These are phyloP conservation scores for Agrypnus murinus DNA, from an alignment of 2,888 invertebrate genomes.

Conservation along the genomic window DNA sequence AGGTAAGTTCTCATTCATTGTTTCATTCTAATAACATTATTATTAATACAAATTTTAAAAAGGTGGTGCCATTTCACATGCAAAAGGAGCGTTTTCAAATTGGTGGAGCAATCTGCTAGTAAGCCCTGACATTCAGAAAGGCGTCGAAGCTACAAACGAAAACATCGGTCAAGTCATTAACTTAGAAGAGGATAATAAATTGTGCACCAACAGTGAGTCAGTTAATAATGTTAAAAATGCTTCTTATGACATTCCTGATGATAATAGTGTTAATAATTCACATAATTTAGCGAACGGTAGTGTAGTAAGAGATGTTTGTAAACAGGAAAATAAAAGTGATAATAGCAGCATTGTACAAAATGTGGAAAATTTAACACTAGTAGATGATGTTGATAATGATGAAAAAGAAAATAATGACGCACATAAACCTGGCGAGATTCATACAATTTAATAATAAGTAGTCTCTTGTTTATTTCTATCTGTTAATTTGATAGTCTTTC, in stretches of 20 bases:
- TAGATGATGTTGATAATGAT: conserved; percentile 10
- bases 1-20: conserved; percentile 73
- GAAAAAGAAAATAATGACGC: conserved; percentile 39
- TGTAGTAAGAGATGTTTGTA: conserved; percentile 24
- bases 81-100: conserved; percentile 88
- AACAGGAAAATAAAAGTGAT: conserved; percentile 45
- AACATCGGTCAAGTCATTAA: conserved; percentile 30
- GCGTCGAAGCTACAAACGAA: conserved; percentile 57
- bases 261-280: conserved; percentile 23
- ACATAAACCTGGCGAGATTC: conserved; percentile 63
- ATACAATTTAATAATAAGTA: conserved; percentile 66
- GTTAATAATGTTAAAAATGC: conserved; percentile 32
- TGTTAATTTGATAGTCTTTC: neutral
- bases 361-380: conserved; percentile 53
- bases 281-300: conserved; percentile 44
- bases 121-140: conserved; percentile 69
- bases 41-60: too few relatives aligned
- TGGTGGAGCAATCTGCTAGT: conserved; percentile 87
- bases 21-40: neutral
- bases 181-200: conserved; percentile 30
- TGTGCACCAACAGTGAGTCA: conserved; percentile 41
- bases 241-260: conserved; percentile 55
- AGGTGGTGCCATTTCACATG: conserved; percentile 91
- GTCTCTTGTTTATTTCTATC: conserved; percentile 5
- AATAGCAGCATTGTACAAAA: conserved; percentile 55